Base-by-base conservation (phyloP, 1,140 invertebrate genomes). In the Leptopilina boulardi region DNA sequence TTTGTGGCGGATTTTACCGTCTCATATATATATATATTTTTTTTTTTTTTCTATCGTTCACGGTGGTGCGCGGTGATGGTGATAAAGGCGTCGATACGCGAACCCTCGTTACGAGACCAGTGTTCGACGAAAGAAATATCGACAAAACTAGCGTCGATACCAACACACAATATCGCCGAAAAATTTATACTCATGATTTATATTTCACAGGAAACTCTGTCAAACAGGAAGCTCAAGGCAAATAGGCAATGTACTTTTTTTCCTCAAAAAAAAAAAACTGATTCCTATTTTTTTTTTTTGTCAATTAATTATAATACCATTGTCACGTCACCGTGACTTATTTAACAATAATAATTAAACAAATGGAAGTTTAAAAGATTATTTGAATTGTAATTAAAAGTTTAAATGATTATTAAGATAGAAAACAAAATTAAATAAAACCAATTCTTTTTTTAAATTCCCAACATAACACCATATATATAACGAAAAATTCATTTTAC, bases 111-210 rank as follows among this genome's bases (percentile, higher is more conserved):
- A 66, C 13, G 59, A 30, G 4, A 66, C 59, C 26, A 13, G 23
- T 66, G 15, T 30, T 30, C 59, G 59, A 30, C 15, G 23, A 30
- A 66, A 66, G 59, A 66, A 66, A 66, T 18, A 66, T 66, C 59
- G 59, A 66, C 59, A 30, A 66, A 66, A 66, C 59, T 66, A n/a
- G 26, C 59, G 59, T 34, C 59, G 13, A 66, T 66, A n/a, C 59
- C n/a, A 15, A 3, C 26, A 30, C 13, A 30, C 59, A 66, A 66
- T 66, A 66, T 30, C 13, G 21, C 15, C 11, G 2, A 34, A 66
- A 38, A 66, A 66, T 66, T 34, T 34, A 34, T 66, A 66, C 59
- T 34, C 59, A 23, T n/a, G 59, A 18, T 34, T 30, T 4, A 66
- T 34, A 66, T 30, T 66, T 66, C 3, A 34, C 26, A 11, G 59